Percentiles rank a stretch among this genome's conserved stretches.
Conservation (phyloP, 2,888 invertebrate species). For the Mythimna loreyi region DNA sequence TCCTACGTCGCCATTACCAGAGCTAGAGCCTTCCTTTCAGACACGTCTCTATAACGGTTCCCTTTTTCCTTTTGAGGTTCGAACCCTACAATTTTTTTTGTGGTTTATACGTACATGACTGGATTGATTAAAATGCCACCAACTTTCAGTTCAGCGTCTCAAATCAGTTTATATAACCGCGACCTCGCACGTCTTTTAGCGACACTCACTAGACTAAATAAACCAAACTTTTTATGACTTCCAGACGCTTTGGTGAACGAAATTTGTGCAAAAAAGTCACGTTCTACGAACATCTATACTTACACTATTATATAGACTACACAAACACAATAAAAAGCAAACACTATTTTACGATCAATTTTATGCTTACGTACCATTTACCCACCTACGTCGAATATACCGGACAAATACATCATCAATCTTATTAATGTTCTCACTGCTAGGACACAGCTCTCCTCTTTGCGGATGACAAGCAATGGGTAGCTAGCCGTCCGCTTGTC, state of each 20-base stretch:
- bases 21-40: no score
- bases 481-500: no score
- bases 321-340: slow-evolving; percentile 61
- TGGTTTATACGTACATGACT: not conserved
- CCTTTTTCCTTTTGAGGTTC: no score
- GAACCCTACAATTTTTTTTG: no score
- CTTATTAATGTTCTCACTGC: no score
- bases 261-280: slow-evolving; percentile 40
- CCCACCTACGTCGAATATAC: not conserved
- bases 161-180: slow-evolving; percentile 7
- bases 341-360: slow-evolving; percentile 67
- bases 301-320: slow-evolving; percentile 28
- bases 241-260: slow-evolving; percentile 20
- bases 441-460: no score
- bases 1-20: no score
- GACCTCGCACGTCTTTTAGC: no score
- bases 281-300: slow-evolving; percentile 20
- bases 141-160: not conserved
- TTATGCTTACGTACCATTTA: slow-evolving; percentile 67
- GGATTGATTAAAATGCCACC: not conserved
- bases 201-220: not conserved
- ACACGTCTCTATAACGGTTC: no score
- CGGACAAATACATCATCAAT: no score
- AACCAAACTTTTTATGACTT: slow-evolving; percentile 38
- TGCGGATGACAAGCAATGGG: no score